A percentile compares a stretch with the other conserved stretches of the same genome.
Evolutionary conservation across 1,140 invertebrate species (phyloP).

Genomic region (Ips typographus): DNA sequence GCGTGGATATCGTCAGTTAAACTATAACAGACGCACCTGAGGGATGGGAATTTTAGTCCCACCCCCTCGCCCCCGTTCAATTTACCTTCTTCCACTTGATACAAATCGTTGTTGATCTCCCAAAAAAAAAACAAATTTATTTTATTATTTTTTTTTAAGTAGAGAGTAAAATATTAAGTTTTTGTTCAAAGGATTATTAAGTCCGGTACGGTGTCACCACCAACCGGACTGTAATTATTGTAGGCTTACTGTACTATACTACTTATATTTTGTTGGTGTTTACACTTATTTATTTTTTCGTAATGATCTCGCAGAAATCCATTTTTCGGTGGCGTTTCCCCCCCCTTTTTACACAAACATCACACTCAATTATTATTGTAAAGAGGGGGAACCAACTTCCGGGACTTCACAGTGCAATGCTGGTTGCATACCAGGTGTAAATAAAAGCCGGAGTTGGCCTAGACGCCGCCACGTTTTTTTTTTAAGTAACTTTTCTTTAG

Average conservation of each 20-base stretch:
- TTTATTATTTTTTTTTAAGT: constrained; percentile 33
- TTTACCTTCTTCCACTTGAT: constrained; percentile 37
- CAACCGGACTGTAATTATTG: background rate
- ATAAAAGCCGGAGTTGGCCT: no score
- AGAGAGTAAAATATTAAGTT: constrained; percentile 32
- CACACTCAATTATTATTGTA: no score
- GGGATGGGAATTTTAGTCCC: background rate
- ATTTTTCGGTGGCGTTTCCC: background rate
- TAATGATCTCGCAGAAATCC: constrained; percentile 35
- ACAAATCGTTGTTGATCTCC: constrained; percentile 36
- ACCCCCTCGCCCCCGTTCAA: background rate
- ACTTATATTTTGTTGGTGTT: constrained; percentile 35
- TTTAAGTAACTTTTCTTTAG: no score
- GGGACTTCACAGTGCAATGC: no score
- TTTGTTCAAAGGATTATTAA: constrained; percentile 32
- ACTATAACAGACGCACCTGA: constrained; percentile 1
- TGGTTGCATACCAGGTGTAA: no score
- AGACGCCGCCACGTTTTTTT: no score
- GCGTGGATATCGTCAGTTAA: constrained; percentile 34
- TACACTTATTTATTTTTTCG: constrained; percentile 39
- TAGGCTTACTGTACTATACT: constrained; percentile 37
- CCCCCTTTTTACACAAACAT: background rate
- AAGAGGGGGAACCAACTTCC: background rate
- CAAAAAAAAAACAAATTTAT: constrained; percentile 28
- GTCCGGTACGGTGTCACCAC: background rate